Conservation (phyloP, 2,797 vertebrate genomes). For the Otolemur crassicaudatus region DNA sequence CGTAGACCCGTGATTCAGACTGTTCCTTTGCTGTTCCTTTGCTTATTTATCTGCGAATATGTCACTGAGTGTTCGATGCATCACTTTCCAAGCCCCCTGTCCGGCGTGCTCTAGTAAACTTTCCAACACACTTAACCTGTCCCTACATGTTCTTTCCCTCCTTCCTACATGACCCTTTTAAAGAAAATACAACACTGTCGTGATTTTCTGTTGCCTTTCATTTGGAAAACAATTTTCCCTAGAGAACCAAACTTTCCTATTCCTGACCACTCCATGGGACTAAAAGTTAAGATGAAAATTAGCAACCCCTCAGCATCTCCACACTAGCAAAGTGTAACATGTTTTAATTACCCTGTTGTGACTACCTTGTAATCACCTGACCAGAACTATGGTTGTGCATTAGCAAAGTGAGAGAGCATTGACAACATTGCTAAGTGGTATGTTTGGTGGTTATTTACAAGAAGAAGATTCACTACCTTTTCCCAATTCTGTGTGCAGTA, state of each 20-base stretch:
- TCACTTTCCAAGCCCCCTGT: conserved; percentile 70
- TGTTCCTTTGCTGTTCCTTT: conserved; percentile 78
- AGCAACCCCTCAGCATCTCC: background rate
- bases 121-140: background rate
- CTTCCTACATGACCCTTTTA: background rate
- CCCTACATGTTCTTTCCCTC: background rate
- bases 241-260: background rate
- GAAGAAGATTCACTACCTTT: background rate
- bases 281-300: conserved; percentile 22
- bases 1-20: conserved; percentile 67
- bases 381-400: background rate
- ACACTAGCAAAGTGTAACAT: background rate
- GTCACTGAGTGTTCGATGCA: conserved; percentile 76
- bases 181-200: background rate
- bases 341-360: conserved; percentile 48
- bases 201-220: background rate
- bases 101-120: conserved; percentile 53
- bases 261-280: background rate
- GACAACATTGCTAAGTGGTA: background rate
- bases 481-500: background rate
- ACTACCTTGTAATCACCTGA: background rate
- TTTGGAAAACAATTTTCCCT: background rate
- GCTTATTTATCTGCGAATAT: conserved; percentile 80
- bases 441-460: background rate
- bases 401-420: background rate